phyloP scores from a whole-genome alignment of 53 echinoderm and acorn worm genomes.

The Hippasteria phrygiana region DNA sequence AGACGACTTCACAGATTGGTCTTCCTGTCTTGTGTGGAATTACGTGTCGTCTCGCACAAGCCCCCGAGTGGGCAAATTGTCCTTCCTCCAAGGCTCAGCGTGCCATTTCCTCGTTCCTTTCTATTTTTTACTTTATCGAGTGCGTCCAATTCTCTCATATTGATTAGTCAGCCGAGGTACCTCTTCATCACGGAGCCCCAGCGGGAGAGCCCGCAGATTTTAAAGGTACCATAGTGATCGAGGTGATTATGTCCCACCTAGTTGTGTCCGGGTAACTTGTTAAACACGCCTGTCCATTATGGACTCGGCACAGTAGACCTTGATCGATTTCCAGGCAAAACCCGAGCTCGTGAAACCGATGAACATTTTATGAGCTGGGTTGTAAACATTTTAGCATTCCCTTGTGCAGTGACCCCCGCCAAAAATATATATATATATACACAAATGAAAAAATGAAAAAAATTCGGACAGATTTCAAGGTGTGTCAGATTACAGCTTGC shows the following conservation, averaged over 20 bases:
- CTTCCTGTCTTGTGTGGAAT: slow-evolving; percentile 2
- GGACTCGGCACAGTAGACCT: neutral
- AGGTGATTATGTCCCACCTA: neutral
- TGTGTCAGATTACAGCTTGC: too few species aligned
- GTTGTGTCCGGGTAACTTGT: neutral
- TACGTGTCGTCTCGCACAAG: neutral
- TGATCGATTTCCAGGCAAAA: slow-evolving; percentile 7
- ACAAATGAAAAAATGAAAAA: too few species aligned
- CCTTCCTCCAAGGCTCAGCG: neutral
- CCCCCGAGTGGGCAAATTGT: neutral
- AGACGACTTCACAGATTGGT: slow-evolving; percentile 9
- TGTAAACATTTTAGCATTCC: neutral
- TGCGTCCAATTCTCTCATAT: neutral
- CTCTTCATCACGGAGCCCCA: neutral
- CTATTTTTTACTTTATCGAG: neutral
- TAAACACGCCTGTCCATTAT: slow-evolving; percentile 39
- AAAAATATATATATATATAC: too few species aligned
- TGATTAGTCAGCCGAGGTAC: slow-evolving; percentile 17
- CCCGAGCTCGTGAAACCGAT: neutral
- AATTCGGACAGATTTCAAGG: too few species aligned
- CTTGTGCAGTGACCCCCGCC: neutral
- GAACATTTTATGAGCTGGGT: neutral
- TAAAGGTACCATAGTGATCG: slow-evolving; percentile 15
- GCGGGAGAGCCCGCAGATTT: slow-evolving; percentile 16
- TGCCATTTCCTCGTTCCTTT: neutral